Base-by-base conservation (phyloP, 2,113 vertebrate genomes). In the Myrmecobius fasciatus region DNA sequence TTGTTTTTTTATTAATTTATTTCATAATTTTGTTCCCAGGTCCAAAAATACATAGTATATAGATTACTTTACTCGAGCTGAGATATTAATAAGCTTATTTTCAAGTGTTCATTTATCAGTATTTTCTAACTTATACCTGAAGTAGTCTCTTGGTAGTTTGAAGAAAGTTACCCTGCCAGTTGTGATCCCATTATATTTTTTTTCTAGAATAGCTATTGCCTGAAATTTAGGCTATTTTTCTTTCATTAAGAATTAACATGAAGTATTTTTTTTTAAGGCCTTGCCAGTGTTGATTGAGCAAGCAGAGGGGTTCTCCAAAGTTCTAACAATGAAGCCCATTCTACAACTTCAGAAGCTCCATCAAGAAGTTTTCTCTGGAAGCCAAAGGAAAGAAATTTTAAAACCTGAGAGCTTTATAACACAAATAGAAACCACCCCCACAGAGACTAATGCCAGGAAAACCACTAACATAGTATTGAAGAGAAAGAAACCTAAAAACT, bases 281-380 rank as follows among this genome's bases (percentile, higher is more conserved):
- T 98, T 99, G 91, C 98, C 98, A 91, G 96, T 91, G 0, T 98
- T 99, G 67, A 98, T 99, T 98, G 98, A 99, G 97, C 99, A 98
- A 96, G 99, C 99, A 2, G 98, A 99, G 90, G 99, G 99, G 48
- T 98, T 99, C 96, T 98, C 98, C 22, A 98, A 99, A 96, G 98
- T 98, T 0, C 97, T 99, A 92, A 97, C 97, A 97, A 97, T 98
- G 97, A 98, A 99, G 47, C 99, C 99, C 8, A 91, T 97, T 20
- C 97, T 98, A 8, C 97, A 98, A 93, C 98, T 98, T 0, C 98
- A 98, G 97, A 98, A 98, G 96, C 96, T 99, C 96, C 98, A 99
- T 75, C 98, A 98, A 95, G 98, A 99, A 97, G 96, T 99, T 91
- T 98, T 98, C 92, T 97, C 98, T 48, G 67, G 43, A 92, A 97